Conservation (phyloP, 1,140 invertebrate species). For the Drusus annulatus region DNA sequence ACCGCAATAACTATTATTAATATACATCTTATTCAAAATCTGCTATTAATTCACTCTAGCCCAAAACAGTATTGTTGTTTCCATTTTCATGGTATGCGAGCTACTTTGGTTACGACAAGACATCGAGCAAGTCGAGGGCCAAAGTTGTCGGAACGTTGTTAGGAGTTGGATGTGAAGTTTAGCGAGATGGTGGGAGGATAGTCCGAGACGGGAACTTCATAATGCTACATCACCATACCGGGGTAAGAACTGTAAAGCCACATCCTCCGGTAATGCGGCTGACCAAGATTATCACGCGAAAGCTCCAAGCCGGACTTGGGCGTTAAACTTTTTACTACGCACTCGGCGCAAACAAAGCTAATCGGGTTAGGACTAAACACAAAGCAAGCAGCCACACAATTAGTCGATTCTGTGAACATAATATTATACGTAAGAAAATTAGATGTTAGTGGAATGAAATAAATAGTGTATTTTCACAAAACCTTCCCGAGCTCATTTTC, state of each 20-base stretch:
- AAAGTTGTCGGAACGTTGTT: constrained; percentile 22
- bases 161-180: constrained; percentile 1
- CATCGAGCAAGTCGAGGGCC: background rate
- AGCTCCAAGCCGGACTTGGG: background rate
- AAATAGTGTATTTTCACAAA: no score
- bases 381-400: no score
- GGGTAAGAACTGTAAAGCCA: background rate
- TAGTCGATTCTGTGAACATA: no score
- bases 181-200: constrained; percentile 11
- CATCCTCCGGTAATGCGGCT: background rate
- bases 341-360: background rate
- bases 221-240: no score
- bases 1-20: no score
- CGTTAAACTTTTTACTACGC: constrained; percentile 13
- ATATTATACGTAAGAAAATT: no score
- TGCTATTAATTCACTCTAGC: no score
- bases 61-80: no score
- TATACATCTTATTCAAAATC: no score
- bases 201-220: background rate
- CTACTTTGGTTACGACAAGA: background rate
- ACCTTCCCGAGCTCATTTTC: no score
- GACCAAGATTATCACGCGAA: background rate
- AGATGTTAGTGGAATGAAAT: no score
- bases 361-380: background rate
- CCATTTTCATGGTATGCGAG: no score